phyloP scores from a whole-genome alignment of 64 coral and sea anemone species.

The Actinia tenebrosa region DNA sequence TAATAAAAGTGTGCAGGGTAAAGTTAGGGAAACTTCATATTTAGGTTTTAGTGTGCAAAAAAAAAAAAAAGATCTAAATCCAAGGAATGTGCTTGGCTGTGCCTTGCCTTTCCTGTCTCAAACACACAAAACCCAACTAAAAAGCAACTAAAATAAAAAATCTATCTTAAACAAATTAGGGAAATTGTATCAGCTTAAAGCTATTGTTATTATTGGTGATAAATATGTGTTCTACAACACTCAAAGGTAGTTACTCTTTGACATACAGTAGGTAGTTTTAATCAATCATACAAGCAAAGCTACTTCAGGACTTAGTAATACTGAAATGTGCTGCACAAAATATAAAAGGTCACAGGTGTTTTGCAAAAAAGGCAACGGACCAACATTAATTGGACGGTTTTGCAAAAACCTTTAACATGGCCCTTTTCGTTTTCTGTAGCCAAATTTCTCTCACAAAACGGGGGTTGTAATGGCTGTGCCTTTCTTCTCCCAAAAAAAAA shows the following conservation, averaged over 20 bases:
- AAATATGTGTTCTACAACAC: no score
- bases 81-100: slow-evolving; percentile 1
- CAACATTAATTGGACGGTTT: no score
- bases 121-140: neutral
- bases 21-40: neutral
- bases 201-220: neutral
- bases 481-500: neutral
- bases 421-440: neutral
- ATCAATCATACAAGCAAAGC: no score
- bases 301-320: no score
- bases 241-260: no score
- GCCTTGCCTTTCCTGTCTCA: neutral
- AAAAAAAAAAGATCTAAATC: neutral
- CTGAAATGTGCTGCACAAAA: no score
- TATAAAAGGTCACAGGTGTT: no score
- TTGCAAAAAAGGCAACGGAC: no score
- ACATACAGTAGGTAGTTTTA: no score
- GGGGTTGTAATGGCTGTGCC: neutral
- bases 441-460: neutral
- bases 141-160: neutral
- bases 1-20: neutral
- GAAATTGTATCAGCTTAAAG: neutral
- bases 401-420: neutral
- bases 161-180: slow-evolving; percentile 7
- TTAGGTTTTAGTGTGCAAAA: neutral